Evolutionary conservation across 2,888 invertebrate genomes (phyloP).

Genomic region (Sphaerophoria taeniata): DNA sequence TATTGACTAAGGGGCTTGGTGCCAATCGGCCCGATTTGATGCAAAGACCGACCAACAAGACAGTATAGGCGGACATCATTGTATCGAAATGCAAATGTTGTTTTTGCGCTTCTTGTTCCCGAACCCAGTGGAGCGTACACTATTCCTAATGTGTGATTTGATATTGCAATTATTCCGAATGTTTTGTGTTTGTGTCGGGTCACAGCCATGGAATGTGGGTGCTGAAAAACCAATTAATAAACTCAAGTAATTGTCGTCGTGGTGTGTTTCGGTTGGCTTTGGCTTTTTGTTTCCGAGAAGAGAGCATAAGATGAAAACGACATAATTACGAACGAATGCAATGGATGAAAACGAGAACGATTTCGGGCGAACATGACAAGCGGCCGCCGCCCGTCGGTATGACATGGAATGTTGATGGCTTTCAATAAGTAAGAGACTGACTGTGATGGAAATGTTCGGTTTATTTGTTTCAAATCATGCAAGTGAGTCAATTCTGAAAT

Average conservation of each 20-base stretch:
- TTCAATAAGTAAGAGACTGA: too few species aligned
- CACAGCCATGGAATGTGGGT: conserved; percentile 44
- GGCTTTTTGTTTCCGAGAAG: neutral
- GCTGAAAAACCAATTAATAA: conserved; percentile 59
- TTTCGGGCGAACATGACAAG: too few species aligned
- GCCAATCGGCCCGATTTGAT: neutral
- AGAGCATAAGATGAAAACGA: neutral
- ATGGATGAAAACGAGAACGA: neutral
- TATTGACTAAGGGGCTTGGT: conserved; percentile 32
- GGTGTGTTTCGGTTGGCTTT: conserved; percentile 14
- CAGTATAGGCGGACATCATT: conserved; percentile 29
- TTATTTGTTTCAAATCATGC: conserved; percentile 34
- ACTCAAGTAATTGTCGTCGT: conserved; percentile 21
- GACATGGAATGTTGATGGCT: too few species aligned
- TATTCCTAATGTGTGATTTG: conserved; percentile 47
- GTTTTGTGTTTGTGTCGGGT: conserved; percentile 25
- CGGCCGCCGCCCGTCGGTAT: too few species aligned
- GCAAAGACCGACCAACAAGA: neutral
- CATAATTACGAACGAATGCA: conserved; percentile 4
- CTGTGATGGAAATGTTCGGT: neutral
- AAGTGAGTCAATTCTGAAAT: conserved; percentile 42
- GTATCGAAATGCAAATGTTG: conserved; percentile 53
- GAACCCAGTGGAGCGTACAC: neutral
- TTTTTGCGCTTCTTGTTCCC: conserved; percentile 17
- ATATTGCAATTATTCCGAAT: conserved; percentile 61